Evolutionary conservation across 2,888 invertebrate genomes (phyloP).

Genomic region (Deroplatys truncata): DNA sequence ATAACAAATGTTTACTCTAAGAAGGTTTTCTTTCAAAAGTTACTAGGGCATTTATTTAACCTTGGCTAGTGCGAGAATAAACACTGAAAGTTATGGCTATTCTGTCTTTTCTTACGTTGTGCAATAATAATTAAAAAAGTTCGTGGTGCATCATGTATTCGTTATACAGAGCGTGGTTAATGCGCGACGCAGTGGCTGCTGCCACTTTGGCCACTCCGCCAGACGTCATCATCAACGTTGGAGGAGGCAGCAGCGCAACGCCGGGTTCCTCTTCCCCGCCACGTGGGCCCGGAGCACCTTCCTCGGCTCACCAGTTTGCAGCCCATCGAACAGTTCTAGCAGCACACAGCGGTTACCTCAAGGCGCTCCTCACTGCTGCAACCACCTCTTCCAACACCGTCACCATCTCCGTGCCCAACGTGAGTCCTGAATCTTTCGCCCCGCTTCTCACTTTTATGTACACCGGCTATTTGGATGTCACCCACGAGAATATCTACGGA

Average conservation of each 20-base stretch:
- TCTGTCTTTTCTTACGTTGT: not conserved
- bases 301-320: conserved; percentile 51
- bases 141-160: conserved; percentile 45
- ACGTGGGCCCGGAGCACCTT: not conserved
- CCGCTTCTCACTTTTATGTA: conserved; percentile 69
- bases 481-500: conserved; percentile 65
- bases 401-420: conserved; percentile 52
- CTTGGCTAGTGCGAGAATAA: not conserved
- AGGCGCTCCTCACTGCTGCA: conserved; percentile 51
- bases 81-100: too few species aligned
- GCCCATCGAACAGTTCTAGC: conserved; percentile 63
- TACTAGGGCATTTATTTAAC: too few species aligned
- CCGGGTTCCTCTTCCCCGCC: not conserved
- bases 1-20: too few species aligned
- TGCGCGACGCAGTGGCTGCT: conserved; percentile 34
- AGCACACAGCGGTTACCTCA: conserved; percentile 67
- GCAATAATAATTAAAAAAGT: not conserved
- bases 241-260: conserved; percentile 35
- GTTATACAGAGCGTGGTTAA: conserved; percentile 47
- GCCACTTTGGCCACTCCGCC: conserved; percentile 48
- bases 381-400: conserved; percentile 19
- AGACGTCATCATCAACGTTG: conserved; percentile 61
- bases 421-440: conserved; percentile 47
- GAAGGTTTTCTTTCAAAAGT: too few species aligned
- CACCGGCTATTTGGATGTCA: conserved; percentile 66